Evolutionary conservation across 2,888 invertebrate species (phyloP).

Genomic region (Chironomus riparius): DNA sequence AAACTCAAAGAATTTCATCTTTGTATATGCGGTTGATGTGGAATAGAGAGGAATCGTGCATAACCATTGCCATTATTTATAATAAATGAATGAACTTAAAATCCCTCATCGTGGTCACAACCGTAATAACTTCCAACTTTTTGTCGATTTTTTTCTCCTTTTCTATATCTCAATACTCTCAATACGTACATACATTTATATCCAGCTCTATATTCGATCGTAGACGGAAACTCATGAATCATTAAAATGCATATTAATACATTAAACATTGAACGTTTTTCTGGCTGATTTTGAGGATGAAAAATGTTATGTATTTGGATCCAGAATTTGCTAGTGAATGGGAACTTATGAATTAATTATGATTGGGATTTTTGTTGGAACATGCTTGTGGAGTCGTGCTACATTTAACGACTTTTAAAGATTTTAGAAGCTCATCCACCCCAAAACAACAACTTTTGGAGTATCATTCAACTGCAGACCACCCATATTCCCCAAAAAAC

Average conservation of each 20-base stretch:
- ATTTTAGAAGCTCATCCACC: no score
- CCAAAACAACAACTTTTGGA: no score
- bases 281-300: no score
- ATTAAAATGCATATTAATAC: slow-evolving; percentile 18
- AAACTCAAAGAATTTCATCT: not conserved
- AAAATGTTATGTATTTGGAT: no score
- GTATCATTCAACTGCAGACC: no score
- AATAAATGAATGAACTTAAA: slow-evolving; percentile 3
- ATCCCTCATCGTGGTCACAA: not conserved
- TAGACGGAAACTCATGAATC: slow-evolving; percentile 18
- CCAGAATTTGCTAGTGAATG: no score
- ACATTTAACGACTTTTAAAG: no score
- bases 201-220: no score
- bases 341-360: no score
- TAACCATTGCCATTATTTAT: not conserved
- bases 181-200: not conserved
- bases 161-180: not conserved
- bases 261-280: not conserved
- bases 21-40: not conserved
- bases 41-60: not conserved
- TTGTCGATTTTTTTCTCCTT: not conserved
- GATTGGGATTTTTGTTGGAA: no score
- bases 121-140: not conserved
- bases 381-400: no score
- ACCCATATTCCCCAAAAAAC: no score